Conservation (phyloP, 2,113 vertebrate genomes). For the Oxyruncus cristatus region DNA sequence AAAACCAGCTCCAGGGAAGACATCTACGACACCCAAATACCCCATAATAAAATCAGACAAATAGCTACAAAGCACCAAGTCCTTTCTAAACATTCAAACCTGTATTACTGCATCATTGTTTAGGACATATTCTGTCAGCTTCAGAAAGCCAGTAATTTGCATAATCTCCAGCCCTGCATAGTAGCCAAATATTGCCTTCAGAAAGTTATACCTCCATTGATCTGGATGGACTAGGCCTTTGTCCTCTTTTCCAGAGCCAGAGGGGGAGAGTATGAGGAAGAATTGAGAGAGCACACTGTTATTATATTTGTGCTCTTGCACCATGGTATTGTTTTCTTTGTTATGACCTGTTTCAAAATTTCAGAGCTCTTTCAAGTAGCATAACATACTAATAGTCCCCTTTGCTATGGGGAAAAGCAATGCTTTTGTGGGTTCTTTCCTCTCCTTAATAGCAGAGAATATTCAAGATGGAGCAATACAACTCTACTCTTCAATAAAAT, state of each 20-base stretch:
- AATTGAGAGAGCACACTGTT: neutral
- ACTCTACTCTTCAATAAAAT: neutral
- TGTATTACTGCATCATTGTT: neutral
- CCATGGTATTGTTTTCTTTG: conserved; percentile 6
- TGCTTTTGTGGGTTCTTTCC: neutral
- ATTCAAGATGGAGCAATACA: neutral
- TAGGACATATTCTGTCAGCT: neutral
- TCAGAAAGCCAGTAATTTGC: neutral
- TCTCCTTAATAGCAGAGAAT: neutral
- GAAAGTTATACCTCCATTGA: neutral
- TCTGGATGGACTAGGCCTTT: neutral
- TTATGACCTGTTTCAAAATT: conserved; percentile 16
- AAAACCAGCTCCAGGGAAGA: neutral
- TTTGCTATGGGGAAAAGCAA: neutral
- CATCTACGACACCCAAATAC: neutral
- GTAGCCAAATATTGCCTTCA: neutral
- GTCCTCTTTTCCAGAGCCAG: conserved; percentile 11
- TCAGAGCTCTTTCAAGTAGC: neutral
- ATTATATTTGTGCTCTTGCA: conserved; percentile 28
- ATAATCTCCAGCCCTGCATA: neutral
- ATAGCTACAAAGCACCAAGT: neutral
- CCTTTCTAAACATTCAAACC: neutral
- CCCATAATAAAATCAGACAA: neutral
- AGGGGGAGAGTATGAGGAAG: neutral
- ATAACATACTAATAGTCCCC: neutral